Conservation (phyloP, 2,797 vertebrate genomes). For the Anas capensis region DNA sequence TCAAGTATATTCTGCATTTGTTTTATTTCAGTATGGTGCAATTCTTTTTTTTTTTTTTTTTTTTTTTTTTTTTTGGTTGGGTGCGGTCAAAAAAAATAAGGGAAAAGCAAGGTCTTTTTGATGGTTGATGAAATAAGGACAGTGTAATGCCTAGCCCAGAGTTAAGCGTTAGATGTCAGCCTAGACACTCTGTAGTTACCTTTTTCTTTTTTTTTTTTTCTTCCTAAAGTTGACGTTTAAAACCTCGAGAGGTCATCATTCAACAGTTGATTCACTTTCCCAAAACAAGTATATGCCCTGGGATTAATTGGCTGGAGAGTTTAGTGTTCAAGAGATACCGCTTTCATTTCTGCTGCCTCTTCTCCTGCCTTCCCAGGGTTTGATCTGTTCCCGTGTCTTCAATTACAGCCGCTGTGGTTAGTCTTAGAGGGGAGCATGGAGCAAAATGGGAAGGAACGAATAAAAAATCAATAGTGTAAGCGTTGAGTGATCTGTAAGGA, state of each 20-base stretch:
- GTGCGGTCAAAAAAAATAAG: background rate
- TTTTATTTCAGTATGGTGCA: background rate
- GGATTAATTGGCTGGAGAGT: slow-evolving; percentile 34
- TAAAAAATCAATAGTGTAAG: slow-evolving; percentile 33
- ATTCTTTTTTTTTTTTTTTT: background rate
- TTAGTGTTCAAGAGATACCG: background rate
- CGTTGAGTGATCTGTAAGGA: background rate
- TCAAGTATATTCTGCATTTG: background rate
- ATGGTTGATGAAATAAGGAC: background rate
- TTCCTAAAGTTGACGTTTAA: slow-evolving; percentile 9
- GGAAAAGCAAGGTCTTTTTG: background rate
- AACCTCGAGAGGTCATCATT: background rate
- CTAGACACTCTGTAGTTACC: background rate
- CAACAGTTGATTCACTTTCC: background rate
- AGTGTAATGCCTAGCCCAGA: background rate
- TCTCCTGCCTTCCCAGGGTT: background rate
- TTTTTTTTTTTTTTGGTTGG: background rate
- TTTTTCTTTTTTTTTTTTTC: background rate
- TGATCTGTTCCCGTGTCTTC: slow-evolving; percentile 23
- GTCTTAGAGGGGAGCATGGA: background rate
- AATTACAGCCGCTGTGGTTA: background rate
- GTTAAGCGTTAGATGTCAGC: background rate
- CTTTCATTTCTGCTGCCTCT: slow-evolving; percentile 3
- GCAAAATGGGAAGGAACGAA: slow-evolving; percentile 12
- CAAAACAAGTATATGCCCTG: background rate